Evolutionary conservation across 2,888 invertebrate species (phyloP), one percentile per base, ranked within the genome.

Genomic region (Andricus quercusramuli): DNA sequence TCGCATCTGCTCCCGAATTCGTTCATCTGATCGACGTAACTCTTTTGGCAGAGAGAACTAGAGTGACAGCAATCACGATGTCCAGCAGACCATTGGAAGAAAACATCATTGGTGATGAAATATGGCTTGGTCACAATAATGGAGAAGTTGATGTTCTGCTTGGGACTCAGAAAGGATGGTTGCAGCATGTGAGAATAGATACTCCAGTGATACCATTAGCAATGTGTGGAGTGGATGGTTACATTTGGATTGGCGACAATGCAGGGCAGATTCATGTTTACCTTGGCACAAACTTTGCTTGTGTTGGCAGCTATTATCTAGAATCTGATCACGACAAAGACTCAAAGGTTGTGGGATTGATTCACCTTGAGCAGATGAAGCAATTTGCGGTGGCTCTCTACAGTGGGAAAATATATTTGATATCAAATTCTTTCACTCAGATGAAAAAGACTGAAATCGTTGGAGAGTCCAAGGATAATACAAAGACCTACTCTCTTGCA

Each of bases 1-100:
- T 98, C 82, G 96, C 97, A 0, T 96, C 96, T 3, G 98, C 98
- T 3, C 98, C 99, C 0, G 99, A 99, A 94, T 98, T 97, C 93
- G 96, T 96, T n/a, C 97, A 97, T 92, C 93, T 98, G 59, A 93
- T 96, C 77, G 98, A 98, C 91, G 95, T 97, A 78, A 95, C 96
- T 56, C 94, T 96, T 0, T 92, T 98, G 82, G 96, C 96, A 77
- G 96, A 96, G 86, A 94, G 94, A 66, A 95, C 95, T 4, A 94
- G 95, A 85, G 94, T 95, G 5, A 95, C 96, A 22, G 95, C 96
- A 4, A 94, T 92, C 9, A 91, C 92, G 2, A 90, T 90, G 85
- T 92, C 92, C 4, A 89, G 88, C 51, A 87, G 90, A 65, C 88
- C 87, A 1, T 79, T 91, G 0, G 91, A 91, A 22, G 93, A 93